Evolutionary conservation across 35 echinoderm and acorn worm species (phyloP).

Genomic region (Acanthaster planci): DNA sequence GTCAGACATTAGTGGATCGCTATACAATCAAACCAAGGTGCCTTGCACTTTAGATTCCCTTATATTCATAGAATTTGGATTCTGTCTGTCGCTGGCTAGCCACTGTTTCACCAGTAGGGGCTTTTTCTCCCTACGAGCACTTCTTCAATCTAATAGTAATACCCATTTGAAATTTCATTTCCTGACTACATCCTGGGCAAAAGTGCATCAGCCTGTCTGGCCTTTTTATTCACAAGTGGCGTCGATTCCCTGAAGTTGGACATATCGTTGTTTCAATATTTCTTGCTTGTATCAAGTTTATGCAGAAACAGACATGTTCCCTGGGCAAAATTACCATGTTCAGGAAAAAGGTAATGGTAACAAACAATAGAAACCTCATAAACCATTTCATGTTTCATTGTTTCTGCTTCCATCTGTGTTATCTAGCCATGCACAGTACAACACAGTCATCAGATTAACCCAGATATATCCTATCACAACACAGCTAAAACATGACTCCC

Average conservation of each 20-base stretch:
- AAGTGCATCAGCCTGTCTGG: neutral
- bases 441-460: no score
- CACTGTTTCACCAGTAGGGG: neutral
- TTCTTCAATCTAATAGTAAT: slow-evolving; percentile 1
- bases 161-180: slow-evolving; percentile 22
- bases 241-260: neutral
- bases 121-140: neutral
- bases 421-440: no score
- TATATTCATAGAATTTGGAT: slow-evolving; percentile 20
- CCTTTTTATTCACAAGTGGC: neutral
- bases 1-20: neutral
- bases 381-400: no score
- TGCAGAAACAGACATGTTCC: neutral
- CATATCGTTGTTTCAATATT: neutral
- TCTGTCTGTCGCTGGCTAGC: neutral
- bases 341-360: no score
- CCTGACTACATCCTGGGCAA: neutral
- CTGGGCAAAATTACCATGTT: neutral
- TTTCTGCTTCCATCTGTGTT: no score
- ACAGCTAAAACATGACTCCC: no score
- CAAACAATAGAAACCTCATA: no score
- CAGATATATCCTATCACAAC: no score
- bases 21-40: slow-evolving; percentile 12
- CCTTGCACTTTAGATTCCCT: slow-evolving; percentile 3
- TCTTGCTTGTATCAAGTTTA: neutral